These are phyloP conservation scores for Eudorcas thomsonii DNA, from an alignment of 2,113 vertebrate species.

Conservation along the genomic window DNA sequence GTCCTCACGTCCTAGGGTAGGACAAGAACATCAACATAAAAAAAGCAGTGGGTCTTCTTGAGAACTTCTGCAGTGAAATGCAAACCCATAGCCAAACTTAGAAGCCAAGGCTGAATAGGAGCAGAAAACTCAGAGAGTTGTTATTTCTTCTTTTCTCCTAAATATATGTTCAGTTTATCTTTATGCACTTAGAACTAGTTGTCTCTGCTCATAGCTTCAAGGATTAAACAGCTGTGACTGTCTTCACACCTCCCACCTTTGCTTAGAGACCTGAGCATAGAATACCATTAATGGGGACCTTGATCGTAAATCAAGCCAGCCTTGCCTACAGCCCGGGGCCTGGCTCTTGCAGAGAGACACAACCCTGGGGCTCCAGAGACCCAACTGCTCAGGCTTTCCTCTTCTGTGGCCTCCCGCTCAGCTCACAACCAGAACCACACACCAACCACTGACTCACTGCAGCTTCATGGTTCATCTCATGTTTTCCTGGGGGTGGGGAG, in stretches of 20 bases:
- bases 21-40: background rate
- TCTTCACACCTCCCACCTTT: background rate
- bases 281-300: background rate
- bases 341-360: background rate
- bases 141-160: background rate
- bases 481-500: background rate
- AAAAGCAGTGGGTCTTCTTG: background rate
- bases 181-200: background rate
- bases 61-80: background rate
- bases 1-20: background rate
- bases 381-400: background rate
- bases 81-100: background rate
- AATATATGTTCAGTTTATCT: background rate
- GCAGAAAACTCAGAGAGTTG: background rate
- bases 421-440: background rate
- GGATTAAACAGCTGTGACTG: background rate
- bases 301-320: background rate
- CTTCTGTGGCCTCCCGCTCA: rapidly evolving
- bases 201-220: background rate
- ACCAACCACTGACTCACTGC: background rate
- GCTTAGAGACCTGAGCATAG: background rate
- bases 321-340: background rate
- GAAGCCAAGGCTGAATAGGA: background rate
- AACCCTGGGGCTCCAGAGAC: background rate
- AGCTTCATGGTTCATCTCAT: background rate